Conservation (phyloP, 1,140 invertebrate species). For the Diachasma alloeum region DNA sequence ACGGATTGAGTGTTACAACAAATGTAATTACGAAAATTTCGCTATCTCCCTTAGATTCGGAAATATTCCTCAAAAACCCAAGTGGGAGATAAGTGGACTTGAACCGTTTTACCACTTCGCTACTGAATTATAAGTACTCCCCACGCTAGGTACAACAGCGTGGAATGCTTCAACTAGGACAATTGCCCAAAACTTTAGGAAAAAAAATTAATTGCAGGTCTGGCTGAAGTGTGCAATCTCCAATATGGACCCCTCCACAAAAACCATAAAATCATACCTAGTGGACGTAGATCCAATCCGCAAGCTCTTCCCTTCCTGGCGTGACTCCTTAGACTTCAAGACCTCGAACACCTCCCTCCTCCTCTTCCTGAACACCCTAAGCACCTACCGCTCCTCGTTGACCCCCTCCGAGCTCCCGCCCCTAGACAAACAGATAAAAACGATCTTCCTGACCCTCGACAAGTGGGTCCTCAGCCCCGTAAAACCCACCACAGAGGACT, state of each 20-base stretch:
- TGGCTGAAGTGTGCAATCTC: slow-evolving; percentile 60
- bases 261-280: slow-evolving; percentile 48
- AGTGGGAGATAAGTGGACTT: too few species aligned
- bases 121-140: too few species aligned
- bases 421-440: slow-evolving; percentile 46
- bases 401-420: not conserved
- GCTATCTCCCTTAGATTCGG: too few species aligned
- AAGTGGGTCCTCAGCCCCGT: slow-evolving; percentile 56
- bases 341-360: slow-evolving; percentile 41
- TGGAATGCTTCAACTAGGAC: too few species aligned
- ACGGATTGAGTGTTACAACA: too few species aligned
- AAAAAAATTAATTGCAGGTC: too few species aligned
- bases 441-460: slow-evolving; percentile 55
- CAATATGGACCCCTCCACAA: slow-evolving; percentile 37
- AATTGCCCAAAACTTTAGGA: too few species aligned
- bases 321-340: slow-evolving; percentile 45
- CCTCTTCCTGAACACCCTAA: not conserved
- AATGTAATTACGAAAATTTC: too few species aligned
- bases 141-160: too few species aligned
- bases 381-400: not conserved
- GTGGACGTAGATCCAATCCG: slow-evolving; percentile 44
- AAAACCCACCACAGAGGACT: slow-evolving; percentile 52
- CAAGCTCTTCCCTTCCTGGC: slow-evolving; percentile 43
- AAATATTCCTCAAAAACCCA: too few species aligned
- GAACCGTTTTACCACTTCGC: too few species aligned